Evolutionary conservation across 2,113 vertebrate species (phyloP), one percentile per base, ranked within the genome.

Genomic region (Tragelaphus imberbis): DNA sequence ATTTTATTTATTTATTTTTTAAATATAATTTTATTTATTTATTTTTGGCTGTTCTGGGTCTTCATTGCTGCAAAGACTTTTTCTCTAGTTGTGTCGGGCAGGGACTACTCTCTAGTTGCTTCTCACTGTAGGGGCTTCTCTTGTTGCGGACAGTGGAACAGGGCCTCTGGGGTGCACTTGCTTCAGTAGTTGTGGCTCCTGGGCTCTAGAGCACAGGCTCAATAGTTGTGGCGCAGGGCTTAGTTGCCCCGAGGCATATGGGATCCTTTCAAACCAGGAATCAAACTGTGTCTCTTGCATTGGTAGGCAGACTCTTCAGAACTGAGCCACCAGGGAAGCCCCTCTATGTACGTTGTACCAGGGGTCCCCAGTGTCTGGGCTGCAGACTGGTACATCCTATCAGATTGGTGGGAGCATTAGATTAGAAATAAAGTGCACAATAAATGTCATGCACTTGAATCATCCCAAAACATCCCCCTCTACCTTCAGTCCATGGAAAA

Each of bases 141-240:
- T 40, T 75, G 36, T 75, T 6, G n/a, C 0, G 1, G 65, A 71
- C n/a, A 2, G n/a, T 21, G 65, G 9, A 36, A 10, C 65, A 21
- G 7, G n/a, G 65, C 65, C n/a, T 71, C 65, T 21, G 36, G n/a
- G 65, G n/a, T 3, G 17, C 65, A 36, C 17, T 36, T 17, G 17
- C 17, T 71, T 36, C 9, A 11, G 17, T 1, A 71, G n/a, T 36
- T 1, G 65, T 0, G 1, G n/a, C 17, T 21, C 9, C 65, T 19
- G 17, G 65, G 33, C 4, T 36, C 65, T 68, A 19, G 65, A 71
- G 17, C 17, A 71, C n/a, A 71, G 65, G 65, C n/a, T 71, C n/a
- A 36, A 21, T 36, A 68, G 17, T 21, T 36, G 65, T 36, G 17
- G 65, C 1, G 4, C 65, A 36, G 2, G n/a, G 17, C 65, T 71